A percentile compares a stretch with the other conserved stretches of the same genome.
phyloP scores from a whole-genome alignment of 2,113 vertebrate species.

The Jaculus jaculus region DNA sequence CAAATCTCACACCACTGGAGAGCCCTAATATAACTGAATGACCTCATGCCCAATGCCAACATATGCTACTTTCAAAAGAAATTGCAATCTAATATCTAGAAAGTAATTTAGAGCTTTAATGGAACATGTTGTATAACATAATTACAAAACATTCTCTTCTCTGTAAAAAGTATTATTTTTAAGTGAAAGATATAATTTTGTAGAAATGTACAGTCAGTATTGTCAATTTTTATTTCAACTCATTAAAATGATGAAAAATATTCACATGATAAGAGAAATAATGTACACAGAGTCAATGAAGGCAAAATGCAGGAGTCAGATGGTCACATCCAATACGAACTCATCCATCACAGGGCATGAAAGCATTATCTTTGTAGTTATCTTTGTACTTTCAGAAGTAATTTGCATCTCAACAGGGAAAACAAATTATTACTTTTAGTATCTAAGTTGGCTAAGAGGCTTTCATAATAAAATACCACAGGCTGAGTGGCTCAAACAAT shows the following conservation, averaged over 20 bases:
- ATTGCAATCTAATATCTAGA: not conserved
- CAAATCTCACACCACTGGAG: not conserved
- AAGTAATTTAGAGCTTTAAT: constrained; percentile 9
- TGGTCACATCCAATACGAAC: constrained; percentile 16
- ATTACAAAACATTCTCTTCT: constrained; percentile 4
- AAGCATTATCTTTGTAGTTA: not conserved
- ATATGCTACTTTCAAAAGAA: not conserved
- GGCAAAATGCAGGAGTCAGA: constrained; percentile 1
- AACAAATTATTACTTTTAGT: constrained; percentile 21
- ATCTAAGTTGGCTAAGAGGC: not conserved
- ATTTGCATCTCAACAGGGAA: not conserved
- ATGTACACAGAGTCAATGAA: not conserved
- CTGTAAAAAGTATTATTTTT: constrained; percentile 23
- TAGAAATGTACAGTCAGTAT: not conserved
- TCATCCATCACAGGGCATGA: not conserved
- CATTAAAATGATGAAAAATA: not conserved
- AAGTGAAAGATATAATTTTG: constrained; percentile 18
- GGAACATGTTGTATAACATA: not conserved
- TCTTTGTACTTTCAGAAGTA: constrained; percentile 45
- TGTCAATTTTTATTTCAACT: constrained; percentile 31
- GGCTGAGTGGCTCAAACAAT: not conserved
- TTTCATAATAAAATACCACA: constrained; percentile 12
- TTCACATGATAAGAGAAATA: constrained; percentile 12
- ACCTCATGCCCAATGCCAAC: not conserved
- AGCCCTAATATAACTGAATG: not conserved